A percentile compares a stretch with the other conserved stretches of the same genome.
Evolutionary conservation across 2,113 vertebrate genomes (phyloP).

Genomic region (Notarius quadriscutis): DNA sequence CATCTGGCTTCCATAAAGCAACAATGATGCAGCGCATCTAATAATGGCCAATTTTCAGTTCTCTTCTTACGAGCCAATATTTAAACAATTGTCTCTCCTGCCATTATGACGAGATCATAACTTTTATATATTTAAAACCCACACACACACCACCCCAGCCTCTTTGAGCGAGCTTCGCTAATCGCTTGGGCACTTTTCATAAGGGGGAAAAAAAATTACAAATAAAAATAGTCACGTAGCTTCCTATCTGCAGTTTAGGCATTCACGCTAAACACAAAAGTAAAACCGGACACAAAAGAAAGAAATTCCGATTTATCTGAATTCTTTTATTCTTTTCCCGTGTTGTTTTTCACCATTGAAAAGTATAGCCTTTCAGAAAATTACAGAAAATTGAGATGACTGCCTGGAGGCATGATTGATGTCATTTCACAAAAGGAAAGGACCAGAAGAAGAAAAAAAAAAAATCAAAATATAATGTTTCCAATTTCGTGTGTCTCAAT

Average conservation of each 20-base stretch:
- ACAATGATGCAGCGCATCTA: not conserved
- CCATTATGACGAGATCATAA: not conserved
- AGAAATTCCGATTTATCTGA: conserved; percentile 26
- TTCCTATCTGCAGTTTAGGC: conserved; percentile 50
- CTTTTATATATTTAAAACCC: not conserved
- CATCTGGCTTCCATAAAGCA: not conserved
- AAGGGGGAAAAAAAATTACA: not conserved
- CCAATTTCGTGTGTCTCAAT: conserved; percentile 58
- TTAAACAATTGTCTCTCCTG: conserved; percentile 14
- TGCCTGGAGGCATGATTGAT: conserved; percentile 48
- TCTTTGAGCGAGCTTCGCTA: not conserved
- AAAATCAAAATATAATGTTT: conserved; percentile 63
- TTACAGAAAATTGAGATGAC: conserved; percentile 70
- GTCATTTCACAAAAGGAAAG: conserved; percentile 30
- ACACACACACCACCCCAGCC: no score
- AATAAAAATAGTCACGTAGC: conserved; percentile 30
- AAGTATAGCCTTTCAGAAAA: conserved; percentile 71
- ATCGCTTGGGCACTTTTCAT: conserved; percentile 3
- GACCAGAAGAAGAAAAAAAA: not conserved
- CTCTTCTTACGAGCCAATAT: not conserved
- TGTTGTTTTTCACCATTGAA: conserved; percentile 51
- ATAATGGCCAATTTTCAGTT: not conserved
- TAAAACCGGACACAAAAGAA: conserved; percentile 37
- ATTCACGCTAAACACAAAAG: conserved; percentile 33
- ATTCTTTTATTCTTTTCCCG: conserved; percentile 28